Evolutionary conservation across 1,140 invertebrate species (phyloP).

Genomic region (Xylocopa sonorina): DNA sequence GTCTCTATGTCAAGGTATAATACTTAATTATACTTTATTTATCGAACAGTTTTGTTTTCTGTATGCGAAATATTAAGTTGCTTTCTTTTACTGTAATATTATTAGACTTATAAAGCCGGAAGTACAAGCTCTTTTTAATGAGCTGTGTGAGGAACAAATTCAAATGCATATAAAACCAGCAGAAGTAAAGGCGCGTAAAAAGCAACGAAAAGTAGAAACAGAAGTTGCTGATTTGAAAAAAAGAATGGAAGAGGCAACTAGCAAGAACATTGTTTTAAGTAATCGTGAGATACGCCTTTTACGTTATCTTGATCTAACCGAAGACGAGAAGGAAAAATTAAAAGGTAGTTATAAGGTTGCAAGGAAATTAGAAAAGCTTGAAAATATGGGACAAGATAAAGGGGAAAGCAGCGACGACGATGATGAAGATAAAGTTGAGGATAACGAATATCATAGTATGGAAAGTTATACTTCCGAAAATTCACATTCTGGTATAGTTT

Average conservation of each 20-base stretch:
- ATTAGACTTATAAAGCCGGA: constrained; percentile 87
- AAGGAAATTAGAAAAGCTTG: constrained; percentile 94
- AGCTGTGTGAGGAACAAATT: constrained; percentile 94
- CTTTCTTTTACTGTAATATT: constrained; percentile 40
- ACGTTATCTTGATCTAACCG: constrained; percentile 94
- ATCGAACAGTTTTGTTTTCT: constrained; percentile 10
- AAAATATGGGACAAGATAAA: constrained; percentile 87
- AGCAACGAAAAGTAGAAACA: constrained; percentile 93
- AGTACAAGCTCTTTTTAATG: constrained; percentile 87
- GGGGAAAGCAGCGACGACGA: constrained; percentile 87
- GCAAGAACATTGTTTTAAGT: constrained; percentile 93
- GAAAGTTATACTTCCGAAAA: constrained; percentile 89
- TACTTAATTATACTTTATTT: neutral
- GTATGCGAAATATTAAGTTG: too few species aligned
- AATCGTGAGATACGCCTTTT: constrained; percentile 95
- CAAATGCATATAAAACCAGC: constrained; percentile 92
- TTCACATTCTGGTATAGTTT: constrained; percentile 81
- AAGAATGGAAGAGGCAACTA: constrained; percentile 90
- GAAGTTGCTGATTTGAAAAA: constrained; percentile 93
- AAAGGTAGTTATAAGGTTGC: constrained; percentile 96
- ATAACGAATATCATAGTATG: constrained; percentile 89
- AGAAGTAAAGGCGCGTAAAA: constrained; percentile 92
- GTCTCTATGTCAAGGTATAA: constrained; percentile 86
- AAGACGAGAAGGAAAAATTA: constrained; percentile 95
- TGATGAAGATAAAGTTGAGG: constrained; percentile 86